These are phyloP conservation scores for Trichomycterus rosablanca DNA, from an alignment of 2,113 vertebrate genomes.

Conservation along the genomic window DNA sequence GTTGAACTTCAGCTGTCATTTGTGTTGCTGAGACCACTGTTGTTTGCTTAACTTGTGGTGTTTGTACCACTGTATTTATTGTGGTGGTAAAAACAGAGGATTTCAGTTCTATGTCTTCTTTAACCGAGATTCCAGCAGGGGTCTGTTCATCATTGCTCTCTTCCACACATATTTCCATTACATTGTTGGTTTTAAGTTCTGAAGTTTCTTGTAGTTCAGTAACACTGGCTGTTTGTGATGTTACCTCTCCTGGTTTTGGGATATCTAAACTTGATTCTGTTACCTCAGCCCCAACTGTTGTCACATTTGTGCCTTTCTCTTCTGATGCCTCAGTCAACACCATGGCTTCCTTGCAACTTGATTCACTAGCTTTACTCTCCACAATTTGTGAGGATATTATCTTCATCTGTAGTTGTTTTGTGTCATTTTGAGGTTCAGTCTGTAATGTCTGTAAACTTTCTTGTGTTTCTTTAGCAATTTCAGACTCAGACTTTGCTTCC, in stretches of 20 bases:
- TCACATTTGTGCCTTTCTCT: not conserved
- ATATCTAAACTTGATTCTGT: too few species aligned
- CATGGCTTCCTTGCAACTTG: not conserved
- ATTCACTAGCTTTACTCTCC: not conserved
- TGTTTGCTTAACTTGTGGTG: not conserved
- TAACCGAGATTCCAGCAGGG: not conserved
- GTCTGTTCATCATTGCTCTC: not conserved
- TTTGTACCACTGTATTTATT: not conserved
- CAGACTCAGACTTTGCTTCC: not conserved
- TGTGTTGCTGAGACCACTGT: not conserved
- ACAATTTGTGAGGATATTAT: constrained; percentile 2
- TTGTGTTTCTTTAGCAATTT: constrained; percentile 26
- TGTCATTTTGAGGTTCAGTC: constrained; percentile 15
- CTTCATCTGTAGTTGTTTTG: not conserved
- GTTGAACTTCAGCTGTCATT: not conserved
- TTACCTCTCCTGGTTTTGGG: too few species aligned
- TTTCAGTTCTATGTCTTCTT: not conserved
- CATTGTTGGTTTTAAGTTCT: not conserved
- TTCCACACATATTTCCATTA: not conserved
- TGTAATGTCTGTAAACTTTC: not conserved
- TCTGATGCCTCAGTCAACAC: not conserved
- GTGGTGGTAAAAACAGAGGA: not conserved
- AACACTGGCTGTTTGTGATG: too few species aligned
- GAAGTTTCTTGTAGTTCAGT: too few species aligned
- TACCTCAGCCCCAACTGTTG: not conserved